Evolutionary conservation across 2,113 vertebrate genomes (phyloP).

Genomic region (Prinia subflava): DNA sequence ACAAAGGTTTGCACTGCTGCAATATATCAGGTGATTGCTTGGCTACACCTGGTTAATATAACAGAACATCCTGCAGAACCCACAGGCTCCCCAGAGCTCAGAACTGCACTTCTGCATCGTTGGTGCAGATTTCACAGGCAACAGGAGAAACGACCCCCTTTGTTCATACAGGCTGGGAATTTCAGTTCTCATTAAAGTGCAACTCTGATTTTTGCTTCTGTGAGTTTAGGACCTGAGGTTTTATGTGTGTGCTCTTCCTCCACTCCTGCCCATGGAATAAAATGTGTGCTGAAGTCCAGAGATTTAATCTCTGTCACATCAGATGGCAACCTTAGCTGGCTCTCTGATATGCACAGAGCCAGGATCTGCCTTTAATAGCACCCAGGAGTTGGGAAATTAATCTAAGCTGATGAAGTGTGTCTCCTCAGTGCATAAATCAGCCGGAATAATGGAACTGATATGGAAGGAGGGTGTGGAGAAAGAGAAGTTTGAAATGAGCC

Average conservation of each 20-base stretch:
- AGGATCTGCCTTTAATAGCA: background rate
- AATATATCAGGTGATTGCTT: background rate
- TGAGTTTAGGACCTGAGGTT: background rate
- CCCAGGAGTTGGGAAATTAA: constrained; percentile 11
- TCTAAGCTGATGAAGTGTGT: constrained; percentile 16
- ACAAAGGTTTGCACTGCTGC: background rate
- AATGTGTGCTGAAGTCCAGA: background rate
- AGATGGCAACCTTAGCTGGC: background rate
- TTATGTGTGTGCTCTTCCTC: background rate
- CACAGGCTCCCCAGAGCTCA: background rate
- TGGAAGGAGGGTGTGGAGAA: constrained; percentile 4
- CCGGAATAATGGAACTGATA: background rate
- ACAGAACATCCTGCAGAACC: background rate
- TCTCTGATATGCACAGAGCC: background rate
- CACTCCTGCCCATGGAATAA: background rate
- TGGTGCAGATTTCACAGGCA: background rate
- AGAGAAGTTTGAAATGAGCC: background rate
- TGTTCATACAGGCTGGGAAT: background rate
- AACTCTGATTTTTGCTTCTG: background rate
- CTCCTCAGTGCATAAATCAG: constrained; percentile 49
- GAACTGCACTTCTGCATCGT: background rate
- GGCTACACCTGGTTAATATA: background rate
- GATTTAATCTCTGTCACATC: background rate
- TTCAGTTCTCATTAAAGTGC: background rate
- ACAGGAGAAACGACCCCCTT: background rate